Base-by-base conservation (phyloP, 1,140 invertebrate genomes). In the Drosophila pachea region DNA sequence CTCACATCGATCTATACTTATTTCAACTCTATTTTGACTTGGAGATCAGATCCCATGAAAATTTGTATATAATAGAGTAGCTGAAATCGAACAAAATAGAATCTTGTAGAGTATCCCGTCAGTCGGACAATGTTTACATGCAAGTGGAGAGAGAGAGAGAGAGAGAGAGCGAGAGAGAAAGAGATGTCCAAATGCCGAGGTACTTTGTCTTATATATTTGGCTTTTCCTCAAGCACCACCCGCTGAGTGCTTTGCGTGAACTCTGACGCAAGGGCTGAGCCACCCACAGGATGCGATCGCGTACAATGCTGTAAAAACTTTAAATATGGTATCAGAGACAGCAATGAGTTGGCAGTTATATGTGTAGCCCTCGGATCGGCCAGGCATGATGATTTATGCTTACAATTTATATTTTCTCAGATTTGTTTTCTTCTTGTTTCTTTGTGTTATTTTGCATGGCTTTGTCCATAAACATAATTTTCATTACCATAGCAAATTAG, bases 401-500 rank as follows among this genome's bases (percentile, higher is more conserved):
- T 38, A 3, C 9, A 42, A 6, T 50, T 45, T 12, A 49, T 32
- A 45, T 50, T 40, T 14, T 16, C 32, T 35, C 22, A 22, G 22
- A 22, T 22, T 22, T 22, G 22, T 22, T 22, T 32, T 59, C 56
- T 58, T 50, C 62, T 68, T 43, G 40, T 70, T 53, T 50, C 72
- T 47, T 22, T 22, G 22, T 22, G 22, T 22, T 74, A 84, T 86
- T 84, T 86, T 65, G 69, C 76, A 83, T 70, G 68, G 52, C 66
- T 77, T 82, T 81, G 56, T 70, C 60, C 69, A 69, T 73, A 74
- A 86, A 76, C 74, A 76, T 76, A 76, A 86, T 84, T 86, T 86
- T 86, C 82, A 86, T 86, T 86, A 86, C 82, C 82, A 82, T 86
- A 86, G 72, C 82, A 86, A 86, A 86, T 86, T 86, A 79, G 82